phyloP scores from a whole-genome alignment of 2,888 invertebrate species.

The Neelides folsomi region DNA sequence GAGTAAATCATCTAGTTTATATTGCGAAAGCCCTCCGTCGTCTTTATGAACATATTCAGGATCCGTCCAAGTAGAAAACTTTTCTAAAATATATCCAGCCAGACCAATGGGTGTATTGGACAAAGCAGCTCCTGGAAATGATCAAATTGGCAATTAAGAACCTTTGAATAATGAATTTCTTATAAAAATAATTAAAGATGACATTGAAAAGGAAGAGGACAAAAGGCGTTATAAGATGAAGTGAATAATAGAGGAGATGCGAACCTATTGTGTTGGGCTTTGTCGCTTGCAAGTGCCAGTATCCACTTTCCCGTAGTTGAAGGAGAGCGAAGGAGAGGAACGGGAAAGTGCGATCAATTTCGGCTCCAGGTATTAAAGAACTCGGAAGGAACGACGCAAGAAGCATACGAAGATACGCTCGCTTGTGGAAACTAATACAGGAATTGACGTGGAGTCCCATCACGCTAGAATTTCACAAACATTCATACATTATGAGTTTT shows the following conservation, averaged over 20 bases:
- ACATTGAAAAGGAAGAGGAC: no score
- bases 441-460: conserved; percentile 4
- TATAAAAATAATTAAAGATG: no score
- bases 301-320: conserved; percentile 40
- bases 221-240: no score
- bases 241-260: no score
- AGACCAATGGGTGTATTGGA: conserved; percentile 68
- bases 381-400: neutral
- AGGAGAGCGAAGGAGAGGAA: conserved; percentile 24
- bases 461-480: conserved; percentile 1
- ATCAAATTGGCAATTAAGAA: neutral
- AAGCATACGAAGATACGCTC: conserved; percentile 3
- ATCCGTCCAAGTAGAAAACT: conserved; percentile 58
- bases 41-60: conserved; percentile 26
- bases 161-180: no score
- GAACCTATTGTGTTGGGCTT: conserved; percentile 83
- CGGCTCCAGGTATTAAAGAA: conserved; percentile 24
- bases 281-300: conserved; percentile 65
- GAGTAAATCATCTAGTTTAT: conserved; percentile 44
- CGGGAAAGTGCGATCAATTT: conserved; percentile 34
- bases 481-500: neutral
- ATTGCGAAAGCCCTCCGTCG: conserved; percentile 40
- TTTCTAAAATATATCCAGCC: conserved; percentile 78
- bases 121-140: conserved; percentile 48
- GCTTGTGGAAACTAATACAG: conserved; percentile 2